These are phyloP conservation scores for Suillia variegata DNA, from an alignment of 2,888 invertebrate species.

Conservation along the genomic window DNA sequence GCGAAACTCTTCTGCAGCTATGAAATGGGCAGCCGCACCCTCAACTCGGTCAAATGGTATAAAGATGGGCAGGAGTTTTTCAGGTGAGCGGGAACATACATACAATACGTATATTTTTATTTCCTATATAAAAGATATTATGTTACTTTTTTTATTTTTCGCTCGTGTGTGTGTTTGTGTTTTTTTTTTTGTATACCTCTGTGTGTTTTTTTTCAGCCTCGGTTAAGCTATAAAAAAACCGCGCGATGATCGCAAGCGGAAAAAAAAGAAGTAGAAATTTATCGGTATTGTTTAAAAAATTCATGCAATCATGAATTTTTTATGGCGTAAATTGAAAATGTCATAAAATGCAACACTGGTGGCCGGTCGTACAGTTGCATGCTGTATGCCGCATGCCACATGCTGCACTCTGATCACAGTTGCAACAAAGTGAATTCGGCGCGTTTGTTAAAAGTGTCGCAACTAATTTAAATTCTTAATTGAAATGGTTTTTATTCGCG, in stretches of 20 bases:
- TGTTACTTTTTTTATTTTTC: neutral
- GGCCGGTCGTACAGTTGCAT: neutral
- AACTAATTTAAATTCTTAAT: conserved; percentile 56
- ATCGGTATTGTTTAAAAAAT: conserved; percentile 33
- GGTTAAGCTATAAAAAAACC: conserved; percentile 31
- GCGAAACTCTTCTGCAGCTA: conserved; percentile 61
- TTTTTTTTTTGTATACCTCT: neutral
- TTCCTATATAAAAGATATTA: conserved; percentile 7
- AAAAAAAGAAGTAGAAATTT: too few species aligned
- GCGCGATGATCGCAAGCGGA: neutral
- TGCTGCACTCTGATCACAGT: neutral
- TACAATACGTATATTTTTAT: neutral
- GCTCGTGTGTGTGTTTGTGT: neutral
- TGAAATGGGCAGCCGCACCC: conserved; percentile 60
- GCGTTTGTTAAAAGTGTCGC: conserved; percentile 41
- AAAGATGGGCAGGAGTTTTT: conserved; percentile 61
- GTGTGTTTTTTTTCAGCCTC: conserved; percentile 15
- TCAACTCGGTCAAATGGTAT: conserved; percentile 62
- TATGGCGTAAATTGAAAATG: conserved; percentile 51
- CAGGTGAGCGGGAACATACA: conserved; percentile 48
- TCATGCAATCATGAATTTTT: conserved; percentile 50
- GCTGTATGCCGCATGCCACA: neutral
- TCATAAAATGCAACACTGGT: conserved; percentile 47
- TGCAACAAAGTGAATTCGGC: conserved; percentile 14
- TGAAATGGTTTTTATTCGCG: conserved; percentile 55